Base-by-base conservation (phyloP, 2,113 vertebrate genomes). In the Marmota monax region DNA sequence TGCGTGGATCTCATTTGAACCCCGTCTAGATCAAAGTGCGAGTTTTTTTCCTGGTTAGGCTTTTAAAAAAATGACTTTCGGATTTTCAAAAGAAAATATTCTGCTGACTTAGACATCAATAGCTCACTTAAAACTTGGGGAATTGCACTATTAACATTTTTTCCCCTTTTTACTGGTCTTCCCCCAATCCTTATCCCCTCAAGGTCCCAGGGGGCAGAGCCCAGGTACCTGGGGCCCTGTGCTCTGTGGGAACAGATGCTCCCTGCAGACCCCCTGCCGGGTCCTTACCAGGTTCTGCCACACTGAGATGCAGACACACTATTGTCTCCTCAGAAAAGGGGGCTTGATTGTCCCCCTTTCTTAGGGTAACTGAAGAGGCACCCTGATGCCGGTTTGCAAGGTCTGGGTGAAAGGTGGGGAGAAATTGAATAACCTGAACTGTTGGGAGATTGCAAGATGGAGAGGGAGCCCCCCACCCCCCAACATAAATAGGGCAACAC, bases 71-170 rank as follows among this genome's bases (percentile, higher is more conserved):
- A 87, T 97, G 96, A 98, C 97, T 98, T 98, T 98, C 72, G 95
- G 94, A 96, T 97, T 98, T 98, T 98, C 98, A 98, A 99, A 99
- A 98, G 98, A 97, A 98, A 98, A 98, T 96, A 93, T 98, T 98
- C 97, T 98, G 97, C 98, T 98, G 98, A 98, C 97, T 98, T 98
- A 98, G 97, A 98, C 98, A 98, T 98, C 98, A 98, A 98, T 98
- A 98, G 97, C 97, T 97, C 98, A 94, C 97, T 98, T 98, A 98
- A 98, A 98, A 98, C 97, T 97, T 92, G 25, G 95, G 96, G 97
- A 98, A 98, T 98, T 97, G 97, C 78, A 93, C 98, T 96, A 98
- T 98, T 98, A 98, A 98, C 97, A 97, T 96, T 98, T 97, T 97
- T 96, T 53, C 29, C 85, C 67, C 92, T 83, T 96, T 92, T n/a